These are phyloP conservation scores for Camelus dromedarius DNA, from an alignment of 2,113 vertebrate species.

Conservation along the genomic window DNA sequence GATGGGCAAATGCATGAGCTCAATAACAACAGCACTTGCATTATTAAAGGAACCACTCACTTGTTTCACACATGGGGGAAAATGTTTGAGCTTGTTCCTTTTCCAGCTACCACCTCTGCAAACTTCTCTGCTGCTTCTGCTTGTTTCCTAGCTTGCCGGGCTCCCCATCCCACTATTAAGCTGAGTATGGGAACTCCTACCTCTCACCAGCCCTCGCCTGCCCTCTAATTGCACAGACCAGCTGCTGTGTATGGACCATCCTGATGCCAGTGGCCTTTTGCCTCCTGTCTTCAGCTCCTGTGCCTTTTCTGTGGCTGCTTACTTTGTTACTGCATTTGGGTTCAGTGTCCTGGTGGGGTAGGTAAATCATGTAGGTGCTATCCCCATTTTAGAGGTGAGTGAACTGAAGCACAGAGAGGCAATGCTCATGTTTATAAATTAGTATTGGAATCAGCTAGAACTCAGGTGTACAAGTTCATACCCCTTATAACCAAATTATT, in stretches of 20 bases:
- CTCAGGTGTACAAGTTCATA: background rate
- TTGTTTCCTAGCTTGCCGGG: background rate
- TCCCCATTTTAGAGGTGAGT: background rate
- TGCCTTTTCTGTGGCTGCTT: background rate
- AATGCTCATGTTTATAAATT: background rate
- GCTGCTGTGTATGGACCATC: background rate
- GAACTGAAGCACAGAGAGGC: background rate
- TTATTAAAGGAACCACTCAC: background rate
- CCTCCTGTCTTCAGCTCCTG: background rate
- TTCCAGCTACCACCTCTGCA: conserved; percentile 10
- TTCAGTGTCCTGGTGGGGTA: background rate
- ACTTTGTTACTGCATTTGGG: background rate
- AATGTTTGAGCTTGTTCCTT: background rate
- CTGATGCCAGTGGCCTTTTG: background rate
- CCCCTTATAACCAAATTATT: background rate
- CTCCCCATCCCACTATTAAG: background rate
- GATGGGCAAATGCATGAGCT: background rate
- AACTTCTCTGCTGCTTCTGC: background rate
- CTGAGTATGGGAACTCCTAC: background rate
- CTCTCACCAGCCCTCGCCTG: background rate
- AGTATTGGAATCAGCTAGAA: background rate
- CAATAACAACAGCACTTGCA: background rate
- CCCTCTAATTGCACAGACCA: background rate
- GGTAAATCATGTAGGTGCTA: background rate
- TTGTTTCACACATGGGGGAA: background rate